Base-by-base conservation (phyloP, 2,113 vertebrate species). In the Gallinago undulata region DNA sequence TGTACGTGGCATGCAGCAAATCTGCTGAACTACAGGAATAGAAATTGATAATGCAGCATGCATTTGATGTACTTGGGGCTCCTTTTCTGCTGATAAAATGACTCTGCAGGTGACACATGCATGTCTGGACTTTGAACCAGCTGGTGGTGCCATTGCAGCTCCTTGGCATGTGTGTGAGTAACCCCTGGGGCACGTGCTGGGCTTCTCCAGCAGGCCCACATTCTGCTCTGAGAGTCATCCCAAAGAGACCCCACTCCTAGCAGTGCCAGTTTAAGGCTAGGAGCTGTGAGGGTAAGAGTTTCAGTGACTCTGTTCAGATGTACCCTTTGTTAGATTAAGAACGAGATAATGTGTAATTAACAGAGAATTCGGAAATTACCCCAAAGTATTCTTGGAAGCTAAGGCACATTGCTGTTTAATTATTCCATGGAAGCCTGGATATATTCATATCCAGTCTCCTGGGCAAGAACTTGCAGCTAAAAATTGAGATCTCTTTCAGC, bases 131-230 rank as follows among this genome's bases (percentile, higher is more conserved):
- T 48, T 35, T 14, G 27, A 53, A 48, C 15, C 70, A 60, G 19
- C 25, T 1, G 0, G 47, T 4, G 2, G 23, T 14, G 78, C 66
- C 2, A 0, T 12, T 11, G 1, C 7, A 17, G 48, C 55, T 48
- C 28, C 35, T 77, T 0, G 0, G 30, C 63, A 21, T 0, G 0
- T 1, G 0, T 15, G 9, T 10, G 28, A 27, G 69, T 9, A 66
- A n/a, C 57, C 3, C 3, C 77, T 19, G 12, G n/a, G 68, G 41
- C 56, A 45, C 0, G 0, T 7, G 30, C 24, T 15, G 11, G 53
- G 27, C 72, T 86, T 15, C 74, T 85, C 48, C 1, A 0, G 17
- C 8, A 4, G 37, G 39, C 21, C 13, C 0, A 2, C 1, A 1
- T 60, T 28, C 55, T 48, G 50, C 59, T 53, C 56, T 6, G 1